phyloP scores from a whole-genome alignment of 2,888 invertebrate genomes.

The Monochamus alternatus region DNA sequence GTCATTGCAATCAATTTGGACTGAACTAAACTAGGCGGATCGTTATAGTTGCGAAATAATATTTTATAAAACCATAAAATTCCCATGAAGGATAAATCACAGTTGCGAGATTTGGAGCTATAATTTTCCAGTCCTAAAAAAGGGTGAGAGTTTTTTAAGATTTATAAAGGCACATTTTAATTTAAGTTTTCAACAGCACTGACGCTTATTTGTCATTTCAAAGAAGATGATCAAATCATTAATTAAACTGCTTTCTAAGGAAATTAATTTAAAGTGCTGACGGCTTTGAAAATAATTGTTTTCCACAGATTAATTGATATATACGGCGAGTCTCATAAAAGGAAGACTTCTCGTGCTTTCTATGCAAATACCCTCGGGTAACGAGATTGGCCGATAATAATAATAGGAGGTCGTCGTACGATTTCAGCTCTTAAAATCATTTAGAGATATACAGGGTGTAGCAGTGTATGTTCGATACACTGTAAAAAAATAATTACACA shows the following conservation, averaged over 20 bases:
- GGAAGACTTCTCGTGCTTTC: not conserved
- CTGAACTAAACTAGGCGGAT: too few species aligned
- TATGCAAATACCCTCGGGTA: not conserved
- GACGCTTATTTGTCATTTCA: slow-evolving; percentile 9
- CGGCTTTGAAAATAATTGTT: slow-evolving; percentile 8
- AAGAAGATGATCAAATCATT: slow-evolving; percentile 13
- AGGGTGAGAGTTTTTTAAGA: not conserved
- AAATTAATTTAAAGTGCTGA: slow-evolving; percentile 11
- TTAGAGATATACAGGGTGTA: too few species aligned
- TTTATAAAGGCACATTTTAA: slow-evolving; percentile 12
- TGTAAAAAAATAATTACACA: too few species aligned
- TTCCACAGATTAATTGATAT: slow-evolving; percentile 12
- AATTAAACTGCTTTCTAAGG: slow-evolving; percentile 12
- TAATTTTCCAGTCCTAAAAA: slow-evolving; percentile 10
- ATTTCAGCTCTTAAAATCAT: too few species aligned
- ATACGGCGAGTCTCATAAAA: slow-evolving; percentile 1
- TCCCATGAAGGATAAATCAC: not conserved
- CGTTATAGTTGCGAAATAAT: too few species aligned
- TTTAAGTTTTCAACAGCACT: slow-evolving; percentile 9
- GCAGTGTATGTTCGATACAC: too few species aligned
- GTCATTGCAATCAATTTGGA: too few species aligned
- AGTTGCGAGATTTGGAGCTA: not conserved
- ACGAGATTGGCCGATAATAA: too few species aligned
- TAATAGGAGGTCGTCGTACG: too few species aligned
- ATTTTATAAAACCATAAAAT: too few species aligned